A percentile compares a stretch with the other conserved stretches of the same genome.
These are phyloP conservation scores for Dendrolimus punctatus DNA, from an alignment of 1,140 invertebrate genomes.

Conservation along the genomic window DNA sequence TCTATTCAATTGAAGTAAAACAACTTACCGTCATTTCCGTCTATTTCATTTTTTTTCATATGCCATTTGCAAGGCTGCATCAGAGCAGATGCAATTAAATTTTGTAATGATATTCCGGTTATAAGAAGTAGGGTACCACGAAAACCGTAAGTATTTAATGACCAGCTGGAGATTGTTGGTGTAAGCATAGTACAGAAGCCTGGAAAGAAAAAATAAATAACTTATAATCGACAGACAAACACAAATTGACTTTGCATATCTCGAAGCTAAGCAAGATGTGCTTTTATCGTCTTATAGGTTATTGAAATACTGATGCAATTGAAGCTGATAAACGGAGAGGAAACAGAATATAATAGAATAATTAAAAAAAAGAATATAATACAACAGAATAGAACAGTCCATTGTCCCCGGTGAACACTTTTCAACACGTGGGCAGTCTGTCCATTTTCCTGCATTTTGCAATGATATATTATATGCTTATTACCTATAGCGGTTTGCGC, in stretches of 20 bases:
- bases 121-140: slow-evolving; percentile 72
- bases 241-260: no score
- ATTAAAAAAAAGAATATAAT: no score
- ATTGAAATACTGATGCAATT: no score
- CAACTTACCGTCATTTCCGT: background rate
- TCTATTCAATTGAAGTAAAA: no score
- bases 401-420: no score
- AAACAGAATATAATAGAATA: no score
- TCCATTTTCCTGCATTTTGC: background rate
- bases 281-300: no score
- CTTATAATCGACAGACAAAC: background rate
- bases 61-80: slow-evolving; percentile 80
- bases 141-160: slow-evolving; percentile 67
- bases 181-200: slow-evolving; percentile 47
- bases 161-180: slow-evolving; percentile 61
- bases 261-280: no score
- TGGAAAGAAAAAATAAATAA: slow-evolving; percentile 15
- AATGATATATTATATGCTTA: background rate
- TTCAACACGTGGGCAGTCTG: no score
- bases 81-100: slow-evolving; percentile 71
- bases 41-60: slow-evolving; percentile 55
- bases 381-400: no score
- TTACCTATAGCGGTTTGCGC: slow-evolving; percentile 60
- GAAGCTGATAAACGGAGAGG: no score
- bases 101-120: slow-evolving; percentile 71